phyloP scores from a whole-genome alignment of 2,113 vertebrate species.

The Melospiza georgiana region DNA sequence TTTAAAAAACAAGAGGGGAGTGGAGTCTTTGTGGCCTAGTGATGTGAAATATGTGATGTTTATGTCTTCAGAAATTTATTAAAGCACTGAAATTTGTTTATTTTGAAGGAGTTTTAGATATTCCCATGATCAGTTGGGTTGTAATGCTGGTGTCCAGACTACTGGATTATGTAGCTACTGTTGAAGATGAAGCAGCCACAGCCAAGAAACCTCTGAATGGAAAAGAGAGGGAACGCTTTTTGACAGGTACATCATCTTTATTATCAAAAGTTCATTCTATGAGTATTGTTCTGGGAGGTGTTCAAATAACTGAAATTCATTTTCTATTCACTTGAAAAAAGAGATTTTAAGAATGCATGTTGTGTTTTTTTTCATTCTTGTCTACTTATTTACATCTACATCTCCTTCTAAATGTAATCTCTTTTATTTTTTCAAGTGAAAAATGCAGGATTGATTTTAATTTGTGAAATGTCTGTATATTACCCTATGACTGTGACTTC shows the following conservation, averaged over 20 bases:
- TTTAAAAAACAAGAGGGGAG: background rate
- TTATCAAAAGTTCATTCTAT: background rate
- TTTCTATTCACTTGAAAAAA: background rate
- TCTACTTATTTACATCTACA: background rate
- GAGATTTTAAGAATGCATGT: background rate
- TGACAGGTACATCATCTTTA: slow-evolving; percentile 80
- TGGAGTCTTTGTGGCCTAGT: background rate
- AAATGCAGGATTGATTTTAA: background rate
- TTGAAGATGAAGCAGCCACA: slow-evolving; percentile 93
- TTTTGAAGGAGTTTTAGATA: slow-evolving; percentile 90
- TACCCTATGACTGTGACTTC: background rate
- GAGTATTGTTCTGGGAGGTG: background rate
- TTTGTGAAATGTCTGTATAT: background rate
- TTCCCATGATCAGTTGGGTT: slow-evolving; percentile 99
- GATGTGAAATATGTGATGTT: background rate
- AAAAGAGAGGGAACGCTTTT: slow-evolving; percentile 90
- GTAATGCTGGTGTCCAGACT: slow-evolving; percentile 97
- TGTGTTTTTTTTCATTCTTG: background rate
- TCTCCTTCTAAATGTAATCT: background rate
- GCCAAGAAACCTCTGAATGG: slow-evolving; percentile 92
- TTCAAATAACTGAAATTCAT: background rate
- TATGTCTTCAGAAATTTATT: background rate
- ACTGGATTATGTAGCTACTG: slow-evolving; percentile 94
- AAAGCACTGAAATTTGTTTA: slow-evolving; percentile 25
- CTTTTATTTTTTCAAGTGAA: background rate